phyloP scores from a whole-genome alignment of 1,140 invertebrate genomes.

The Scylla paramamosain region DNA sequence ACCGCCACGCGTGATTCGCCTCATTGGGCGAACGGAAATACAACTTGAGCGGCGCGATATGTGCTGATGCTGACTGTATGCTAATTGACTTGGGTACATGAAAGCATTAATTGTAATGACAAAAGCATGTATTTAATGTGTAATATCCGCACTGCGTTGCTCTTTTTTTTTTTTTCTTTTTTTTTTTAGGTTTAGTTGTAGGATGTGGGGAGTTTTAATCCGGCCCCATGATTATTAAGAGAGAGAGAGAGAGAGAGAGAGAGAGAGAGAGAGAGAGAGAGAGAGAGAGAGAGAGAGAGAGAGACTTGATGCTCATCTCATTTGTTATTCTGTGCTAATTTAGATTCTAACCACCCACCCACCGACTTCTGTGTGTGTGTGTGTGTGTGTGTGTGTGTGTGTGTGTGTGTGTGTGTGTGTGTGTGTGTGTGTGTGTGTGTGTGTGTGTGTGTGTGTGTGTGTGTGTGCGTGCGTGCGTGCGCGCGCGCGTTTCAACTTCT shows the following conservation, averaged over 20 bases:
- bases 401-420: not conserved
- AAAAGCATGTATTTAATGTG: not conserved
- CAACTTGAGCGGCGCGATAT: not conserved
- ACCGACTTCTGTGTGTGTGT: not conserved
- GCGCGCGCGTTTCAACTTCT: not conserved
- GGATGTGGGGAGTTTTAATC: not conserved
- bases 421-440: constrained; percentile 20
- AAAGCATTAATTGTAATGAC: not conserved
- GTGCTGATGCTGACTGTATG: not conserved
- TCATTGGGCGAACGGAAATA: not conserved
- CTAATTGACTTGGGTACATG: not conserved
- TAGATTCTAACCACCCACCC: no score
- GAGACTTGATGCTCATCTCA: not conserved
- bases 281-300: not conserved
- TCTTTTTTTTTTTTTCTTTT: not conserved
- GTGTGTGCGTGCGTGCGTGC: not conserved
- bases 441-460: constrained; percentile 8
- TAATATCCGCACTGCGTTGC: not conserved
- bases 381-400: constrained; percentile 33
- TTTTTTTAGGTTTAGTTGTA: no score
- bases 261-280: no score
- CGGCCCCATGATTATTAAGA: not conserved
- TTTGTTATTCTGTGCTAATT: no score
- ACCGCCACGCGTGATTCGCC: not conserved
- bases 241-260: no score